Base-by-base conservation (phyloP, 2,888 invertebrate genomes). In the Drosophila niveifrons region DNA sequence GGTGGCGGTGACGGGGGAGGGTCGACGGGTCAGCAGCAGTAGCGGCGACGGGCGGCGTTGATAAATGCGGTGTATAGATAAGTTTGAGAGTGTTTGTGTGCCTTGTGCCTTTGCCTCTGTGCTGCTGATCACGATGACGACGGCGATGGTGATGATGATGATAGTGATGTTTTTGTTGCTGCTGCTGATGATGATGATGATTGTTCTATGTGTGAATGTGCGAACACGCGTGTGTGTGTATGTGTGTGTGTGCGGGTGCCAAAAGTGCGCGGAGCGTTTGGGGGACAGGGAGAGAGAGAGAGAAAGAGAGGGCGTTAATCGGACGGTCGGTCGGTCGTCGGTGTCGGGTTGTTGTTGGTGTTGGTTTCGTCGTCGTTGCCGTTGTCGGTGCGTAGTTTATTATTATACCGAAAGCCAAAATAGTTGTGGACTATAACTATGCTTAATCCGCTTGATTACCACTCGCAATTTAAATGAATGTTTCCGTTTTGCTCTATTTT, bases 381-480 rank as follows among this genome's bases (percentile, higher is more conserved):
- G 80, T 67, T 71, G 75, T 74, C 79, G 69, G 79, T 80, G 79
- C 82, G 79, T 81, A 80, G 82, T 81, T 77, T 64, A 63, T 63
- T 62, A 48, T 59, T 47, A 28, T 63, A 23, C 18, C 67, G 72
- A 62, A 57, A 47, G 72, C 82, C 69, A 72, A 71, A 76, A 78
- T 63, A 67, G 62, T 58, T 72, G 70, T 72, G 66, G 31, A 50
- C 59, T 75, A 29, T 66, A 57, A 76, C 75, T 52, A 56, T 59
- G 80, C 75, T 61, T 66, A 67, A 80, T 86, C 71, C 68, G 75
- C 80, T 88, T 78, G 73, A 75, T 78, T 64, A 73, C 68, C 85
- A 87, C 85, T 75, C 68, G 71, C 61, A 81, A 84, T 89, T 89
- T 69, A 73, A 82, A 83, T 83, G 41, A 83, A 69, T 72, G 68